phyloP scores from a whole-genome alignment of 2,797 vertebrate genomes.

The Siniperca scherzeri region DNA sequence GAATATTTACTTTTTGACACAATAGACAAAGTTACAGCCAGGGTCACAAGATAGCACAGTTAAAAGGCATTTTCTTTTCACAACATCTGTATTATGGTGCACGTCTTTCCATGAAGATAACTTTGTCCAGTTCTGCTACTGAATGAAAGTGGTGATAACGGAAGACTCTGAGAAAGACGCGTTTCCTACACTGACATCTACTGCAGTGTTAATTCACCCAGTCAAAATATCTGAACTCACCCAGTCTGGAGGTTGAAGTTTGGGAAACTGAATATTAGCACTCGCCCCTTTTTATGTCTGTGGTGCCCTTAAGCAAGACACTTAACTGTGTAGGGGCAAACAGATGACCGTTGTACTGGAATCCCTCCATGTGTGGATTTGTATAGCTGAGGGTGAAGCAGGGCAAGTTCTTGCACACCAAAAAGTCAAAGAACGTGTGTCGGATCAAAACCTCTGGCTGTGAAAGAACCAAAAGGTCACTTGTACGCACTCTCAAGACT shows the following conservation, averaged over 20 bases:
- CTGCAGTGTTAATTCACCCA: neutral
- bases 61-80: neutral
- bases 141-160: conserved; percentile 88
- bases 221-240: neutral
- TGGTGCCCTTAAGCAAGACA: neutral
- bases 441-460: neutral
- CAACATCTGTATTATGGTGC: neutral
- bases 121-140: conserved; percentile 96
- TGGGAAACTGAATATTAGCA: too few species aligned
- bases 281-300: neutral
- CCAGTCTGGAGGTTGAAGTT: too few species aligned
- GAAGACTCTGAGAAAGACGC: conserved; percentile 88
- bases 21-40: neutral
- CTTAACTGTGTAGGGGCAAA: too few species aligned
- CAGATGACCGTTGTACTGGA: neutral
- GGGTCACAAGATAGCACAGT: neutral
- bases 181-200: neutral
- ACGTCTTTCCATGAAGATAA: conserved; percentile 91
- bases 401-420: too few species aligned
- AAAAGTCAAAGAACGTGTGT: neutral
- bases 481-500: neutral
- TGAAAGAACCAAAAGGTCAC: neutral
- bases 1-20: neutral
- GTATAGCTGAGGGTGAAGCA: too few species aligned
- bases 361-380: neutral